Percentiles rank a stretch among this genome's conserved stretches.
Conservation (phyloP, 35 echinoderm and acorn worm species). For the Holothuria glaberrima region DNA sequence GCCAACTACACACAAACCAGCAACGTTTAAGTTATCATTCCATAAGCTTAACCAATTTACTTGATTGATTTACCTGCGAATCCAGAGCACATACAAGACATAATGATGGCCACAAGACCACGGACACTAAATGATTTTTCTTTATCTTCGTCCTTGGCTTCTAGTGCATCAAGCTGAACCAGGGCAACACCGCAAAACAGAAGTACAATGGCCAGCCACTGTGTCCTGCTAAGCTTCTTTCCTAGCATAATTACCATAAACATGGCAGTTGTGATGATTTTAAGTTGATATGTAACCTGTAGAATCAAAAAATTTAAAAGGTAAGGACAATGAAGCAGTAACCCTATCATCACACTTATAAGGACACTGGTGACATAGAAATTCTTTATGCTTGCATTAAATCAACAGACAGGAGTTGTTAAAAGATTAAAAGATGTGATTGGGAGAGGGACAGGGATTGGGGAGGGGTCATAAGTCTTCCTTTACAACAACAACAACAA, state of each 20-base stretch:
- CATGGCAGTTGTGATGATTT: slow-evolving; percentile 92
- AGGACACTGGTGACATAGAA: too few species aligned
- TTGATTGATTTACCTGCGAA: slow-evolving; percentile 78
- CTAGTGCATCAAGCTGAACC: slow-evolving; percentile 86
- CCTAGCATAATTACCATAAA: slow-evolving; percentile 91
- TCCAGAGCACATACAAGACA: slow-evolving; percentile 93
- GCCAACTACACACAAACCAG: too few species aligned
- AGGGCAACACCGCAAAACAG: slow-evolving; percentile 81
- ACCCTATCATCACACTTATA: too few species aligned
- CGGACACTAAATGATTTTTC: slow-evolving; percentile 7
- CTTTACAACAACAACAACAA: too few species aligned
- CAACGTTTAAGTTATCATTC: too few species aligned
- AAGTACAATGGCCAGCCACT: slow-evolving; percentile 86
- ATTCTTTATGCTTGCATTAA: too few species aligned
- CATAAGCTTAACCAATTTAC: too few species aligned
- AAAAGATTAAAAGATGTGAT: too few species aligned
- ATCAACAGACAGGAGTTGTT: too few species aligned
- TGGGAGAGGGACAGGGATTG: too few species aligned
- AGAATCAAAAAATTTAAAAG: not conserved
- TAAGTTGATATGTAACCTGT: slow-evolving; percentile 96
- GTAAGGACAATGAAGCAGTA: not conserved
- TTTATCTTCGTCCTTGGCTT: slow-evolving; percentile 1
- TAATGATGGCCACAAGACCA: slow-evolving; percentile 76
- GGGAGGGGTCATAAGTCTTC: too few species aligned
- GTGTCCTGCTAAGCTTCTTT: slow-evolving; percentile 67